Evolutionary conservation across 2,888 invertebrate genomes (phyloP).

Genomic region (Ypsolopha sequella): DNA sequence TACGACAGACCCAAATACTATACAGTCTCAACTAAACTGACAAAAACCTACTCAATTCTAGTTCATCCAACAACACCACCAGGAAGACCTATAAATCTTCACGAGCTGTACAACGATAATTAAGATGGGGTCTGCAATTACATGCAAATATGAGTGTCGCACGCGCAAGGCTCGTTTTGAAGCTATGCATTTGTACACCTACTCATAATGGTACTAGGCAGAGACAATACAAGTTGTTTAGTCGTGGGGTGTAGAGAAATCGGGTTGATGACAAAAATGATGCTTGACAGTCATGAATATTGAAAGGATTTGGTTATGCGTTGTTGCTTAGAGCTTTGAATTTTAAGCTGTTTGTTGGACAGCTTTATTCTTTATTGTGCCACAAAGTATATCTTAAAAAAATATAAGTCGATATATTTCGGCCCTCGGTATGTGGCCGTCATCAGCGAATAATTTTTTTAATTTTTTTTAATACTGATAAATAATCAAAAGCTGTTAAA

Average conservation of each 20-base stretch:
- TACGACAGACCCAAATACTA: background rate
- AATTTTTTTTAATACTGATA: too few relatives aligned
- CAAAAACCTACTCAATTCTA: too few relatives aligned
- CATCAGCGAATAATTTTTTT: too few relatives aligned
- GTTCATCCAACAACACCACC: slow-evolving; percentile 11
- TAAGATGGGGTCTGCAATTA: slow-evolving; percentile 54
- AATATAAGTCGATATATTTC: too few relatives aligned
- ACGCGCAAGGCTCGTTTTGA: slow-evolving; percentile 50
- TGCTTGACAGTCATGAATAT: background rate
- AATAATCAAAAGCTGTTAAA: too few relatives aligned
- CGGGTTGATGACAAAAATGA: background rate
- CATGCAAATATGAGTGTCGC: slow-evolving; percentile 46
- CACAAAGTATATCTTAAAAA: too few relatives aligned
- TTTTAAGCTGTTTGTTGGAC: too few relatives aligned
- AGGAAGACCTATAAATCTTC: slow-evolving; percentile 20
- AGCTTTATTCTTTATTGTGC: too few relatives aligned
- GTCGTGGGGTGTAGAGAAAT: background rate
- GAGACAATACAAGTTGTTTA: background rate
- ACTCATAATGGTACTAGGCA: slow-evolving; percentile 17
- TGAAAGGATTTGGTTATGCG: too few relatives aligned
- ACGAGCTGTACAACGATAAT: slow-evolving; percentile 28
- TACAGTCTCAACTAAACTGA: background rate
- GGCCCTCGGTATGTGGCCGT: too few relatives aligned
- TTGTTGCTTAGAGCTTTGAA: too few relatives aligned
- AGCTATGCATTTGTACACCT: slow-evolving; percentile 49